Conservation (phyloP, 2,888 invertebrate species). For the Noctua fimbriata region DNA sequence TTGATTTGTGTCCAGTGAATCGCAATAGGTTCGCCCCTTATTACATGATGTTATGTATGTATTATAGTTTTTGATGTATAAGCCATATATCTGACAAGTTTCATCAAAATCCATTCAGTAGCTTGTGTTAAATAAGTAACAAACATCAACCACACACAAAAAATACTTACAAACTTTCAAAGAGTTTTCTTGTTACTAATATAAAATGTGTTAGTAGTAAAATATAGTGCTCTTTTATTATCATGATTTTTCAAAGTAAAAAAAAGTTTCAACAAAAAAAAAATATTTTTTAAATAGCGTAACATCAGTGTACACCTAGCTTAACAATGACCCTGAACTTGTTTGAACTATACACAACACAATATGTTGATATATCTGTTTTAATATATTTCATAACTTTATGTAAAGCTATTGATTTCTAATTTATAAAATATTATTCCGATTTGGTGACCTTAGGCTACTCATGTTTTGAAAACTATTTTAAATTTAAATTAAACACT, state of each 20-base stretch:
- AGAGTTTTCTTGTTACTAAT: too few relatives aligned
- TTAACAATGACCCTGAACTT: conserved; percentile 61
- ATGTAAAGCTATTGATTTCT: conserved; percentile 35
- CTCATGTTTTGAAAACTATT: not conserved
- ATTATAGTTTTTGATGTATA: too few relatives aligned
- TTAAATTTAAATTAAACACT: not conserved
- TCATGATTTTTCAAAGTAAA: not conserved
- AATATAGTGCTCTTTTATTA: too few relatives aligned
- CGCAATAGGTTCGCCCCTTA: not conserved
- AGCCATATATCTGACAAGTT: too few relatives aligned
- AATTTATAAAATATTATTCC: not conserved
- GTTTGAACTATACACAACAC: conserved; percentile 27
- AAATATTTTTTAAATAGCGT: too few relatives aligned
- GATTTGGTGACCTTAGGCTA: not conserved
- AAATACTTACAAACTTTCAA: too few relatives aligned
- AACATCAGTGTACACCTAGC: conserved; percentile 3
- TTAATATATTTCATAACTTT: conserved; percentile 36
- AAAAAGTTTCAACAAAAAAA: not conserved
- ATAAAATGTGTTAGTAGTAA: too few relatives aligned
- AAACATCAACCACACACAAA: too few relatives aligned
- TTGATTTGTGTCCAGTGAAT: not conserved
- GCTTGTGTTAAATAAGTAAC: too few relatives aligned
- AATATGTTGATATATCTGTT: conserved; percentile 43
- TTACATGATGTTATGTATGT: not conserved
- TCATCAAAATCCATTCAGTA: too few relatives aligned